Percentiles rank a stretch among this genome's conserved stretches.
These are phyloP conservation scores for Calcarius ornatus DNA, from an alignment of 2,113 vertebrate genomes.

Conservation along the genomic window DNA sequence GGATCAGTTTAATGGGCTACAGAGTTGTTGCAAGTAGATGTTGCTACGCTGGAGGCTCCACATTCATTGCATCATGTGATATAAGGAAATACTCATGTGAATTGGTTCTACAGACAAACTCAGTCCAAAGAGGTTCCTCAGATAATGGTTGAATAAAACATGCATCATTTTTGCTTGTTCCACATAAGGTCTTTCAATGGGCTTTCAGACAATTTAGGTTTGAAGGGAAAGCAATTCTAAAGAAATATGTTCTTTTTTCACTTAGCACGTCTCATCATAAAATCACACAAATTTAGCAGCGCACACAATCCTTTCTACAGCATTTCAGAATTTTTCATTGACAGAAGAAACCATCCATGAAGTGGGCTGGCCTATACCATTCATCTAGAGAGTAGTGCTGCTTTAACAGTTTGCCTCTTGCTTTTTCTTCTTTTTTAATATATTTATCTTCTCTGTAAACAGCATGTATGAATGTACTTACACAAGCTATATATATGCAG, in stretches of 20 bases:
- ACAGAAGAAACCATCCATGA: background rate
- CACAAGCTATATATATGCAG: background rate
- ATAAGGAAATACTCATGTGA: conserved; percentile 21
- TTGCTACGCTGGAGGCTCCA: conserved; percentile 49
- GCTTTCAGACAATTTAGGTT: background rate
- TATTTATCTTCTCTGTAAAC: background rate
- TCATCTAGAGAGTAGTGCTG: background rate
- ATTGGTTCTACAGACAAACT: conserved; percentile 15
- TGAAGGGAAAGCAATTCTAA: background rate
- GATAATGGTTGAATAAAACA: background rate
- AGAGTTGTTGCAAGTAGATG: conserved; percentile 19
- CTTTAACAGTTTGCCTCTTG: background rate
- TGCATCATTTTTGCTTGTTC: background rate
- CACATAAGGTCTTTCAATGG: background rate
- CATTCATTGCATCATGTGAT: conserved; percentile 60
- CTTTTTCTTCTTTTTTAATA: background rate
- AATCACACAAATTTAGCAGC: background rate
- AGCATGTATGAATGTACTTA: background rate
- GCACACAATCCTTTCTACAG: background rate
- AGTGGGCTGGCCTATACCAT: background rate
- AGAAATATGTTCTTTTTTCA: background rate
- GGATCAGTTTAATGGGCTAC: conserved; percentile 61
- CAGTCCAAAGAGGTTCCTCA: background rate
- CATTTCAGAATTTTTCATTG: background rate
- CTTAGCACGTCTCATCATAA: background rate